Evolutionary conservation across 2,888 invertebrate genomes (phyloP), one percentile per base, ranked within the genome.

Genomic region (Tinea pellionella): DNA sequence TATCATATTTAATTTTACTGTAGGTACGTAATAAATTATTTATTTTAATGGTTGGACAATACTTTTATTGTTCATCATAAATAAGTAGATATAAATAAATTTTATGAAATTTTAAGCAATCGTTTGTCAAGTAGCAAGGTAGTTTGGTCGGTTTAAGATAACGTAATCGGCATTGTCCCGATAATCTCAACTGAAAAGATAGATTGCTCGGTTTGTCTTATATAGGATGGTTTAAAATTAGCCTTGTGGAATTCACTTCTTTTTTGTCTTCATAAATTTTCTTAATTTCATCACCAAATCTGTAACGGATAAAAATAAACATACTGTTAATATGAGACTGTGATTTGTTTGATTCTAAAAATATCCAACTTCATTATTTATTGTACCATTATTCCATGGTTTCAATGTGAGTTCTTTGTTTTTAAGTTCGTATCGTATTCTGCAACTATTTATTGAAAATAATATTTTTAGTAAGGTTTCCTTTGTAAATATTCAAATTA

Each of bases 281-380:
- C 24, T 37, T 37, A 37, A 6, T 37, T 37, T 37, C 1, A 9
- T 37, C 2, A 9, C 37, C 9, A n/a, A 2, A 37, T 37, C 4
- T 2, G 47, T 47, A 47, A 15, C 47, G 13, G 47, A 47, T 47
- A 47, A 47, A 16, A 9, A 2, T 9, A 47, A 47, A 47, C 47
- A 47, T 47, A 12, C 42, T 47, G 47, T 47, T 47, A 15, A 47
- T 47, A 47, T 47, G 15, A 15, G 8, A 2, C 16, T 47, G 16
- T 47, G 47, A 47, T 47, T 47, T 47, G n/a, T 47, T 16, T 47
- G 47, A 47, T 47, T 47, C n/a, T n/a, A n/a, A n/a, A n/a, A 15
- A 47, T 47, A 15, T 47, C 37, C n/a, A 24, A 24, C 24, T 24
- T 6, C 24, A 9, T 37, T 37, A n/a, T 37, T 37, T 37, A 37